A percentile compares a stretch with the other conserved stretches of the same genome.
These are phyloP conservation scores for Mirounga angustirostris DNA, from an alignment of 2,113 vertebrate genomes.

Conservation along the genomic window DNA sequence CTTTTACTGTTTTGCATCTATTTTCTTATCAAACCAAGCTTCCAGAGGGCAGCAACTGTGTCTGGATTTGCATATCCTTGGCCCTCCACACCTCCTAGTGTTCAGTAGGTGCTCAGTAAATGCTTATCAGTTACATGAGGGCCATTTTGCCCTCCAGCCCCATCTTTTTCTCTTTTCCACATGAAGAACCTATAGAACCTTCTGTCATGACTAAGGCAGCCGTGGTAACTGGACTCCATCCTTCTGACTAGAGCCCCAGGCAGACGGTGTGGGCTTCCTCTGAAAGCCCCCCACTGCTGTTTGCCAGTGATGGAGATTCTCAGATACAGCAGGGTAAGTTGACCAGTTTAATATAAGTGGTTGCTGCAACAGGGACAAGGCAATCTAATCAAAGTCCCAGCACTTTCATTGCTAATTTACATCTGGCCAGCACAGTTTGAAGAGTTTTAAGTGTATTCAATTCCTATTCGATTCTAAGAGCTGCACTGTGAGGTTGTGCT, in stretches of 20 bases:
- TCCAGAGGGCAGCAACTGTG: neutral
- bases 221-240: neutral
- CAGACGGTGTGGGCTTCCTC: neutral
- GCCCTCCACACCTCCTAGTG: neutral
- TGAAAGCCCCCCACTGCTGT: neutral
- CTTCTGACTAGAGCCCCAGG: neutral
- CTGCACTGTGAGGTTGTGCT: neutral
- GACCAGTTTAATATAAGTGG: neutral
- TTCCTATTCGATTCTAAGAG: neutral
- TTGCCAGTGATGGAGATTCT: neutral
- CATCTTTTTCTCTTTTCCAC: neutral
- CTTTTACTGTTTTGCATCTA: neutral
- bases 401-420: neutral
- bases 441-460: neutral
- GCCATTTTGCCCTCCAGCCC: neutral
- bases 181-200: neutral
- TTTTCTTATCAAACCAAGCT: slow-evolving; percentile 25
- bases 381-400: neutral
- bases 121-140: neutral
- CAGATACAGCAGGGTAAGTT: neutral
- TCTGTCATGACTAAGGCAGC: neutral
- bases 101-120: neutral
- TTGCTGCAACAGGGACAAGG: neutral
- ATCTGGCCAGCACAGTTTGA: neutral
- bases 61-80: neutral